Evolutionary conservation across 2,888 invertebrate species (phyloP).

Genomic region (Volucella bombylans): DNA sequence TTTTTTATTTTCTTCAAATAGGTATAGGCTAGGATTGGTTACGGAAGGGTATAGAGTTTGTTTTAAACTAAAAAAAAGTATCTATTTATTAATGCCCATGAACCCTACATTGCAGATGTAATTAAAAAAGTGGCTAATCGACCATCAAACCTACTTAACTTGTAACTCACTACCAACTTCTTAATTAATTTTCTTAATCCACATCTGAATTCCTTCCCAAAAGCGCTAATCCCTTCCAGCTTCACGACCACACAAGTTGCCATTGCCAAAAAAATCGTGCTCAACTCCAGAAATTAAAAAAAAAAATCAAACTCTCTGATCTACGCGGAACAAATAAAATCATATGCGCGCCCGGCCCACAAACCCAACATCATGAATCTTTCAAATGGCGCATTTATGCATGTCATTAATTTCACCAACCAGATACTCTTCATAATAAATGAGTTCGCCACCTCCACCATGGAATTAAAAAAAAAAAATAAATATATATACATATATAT

Average conservation of each 20-base stretch:
- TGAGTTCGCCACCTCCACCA: constrained; percentile 54
- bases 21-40: no score
- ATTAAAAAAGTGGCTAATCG: background rate
- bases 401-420: constrained; percentile 65
- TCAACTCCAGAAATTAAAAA: background rate
- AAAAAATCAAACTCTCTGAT: background rate
- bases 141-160: constrained; percentile 1
- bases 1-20: no score
- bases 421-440: constrained; percentile 63
- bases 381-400: constrained; percentile 61
- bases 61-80: no score
- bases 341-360: constrained; percentile 34
- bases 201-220: constrained; percentile 29
- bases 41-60: no score
- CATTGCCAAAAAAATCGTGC: constrained; percentile 49
- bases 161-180: constrained; percentile 34
- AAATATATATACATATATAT: no score
- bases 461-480: background rate
- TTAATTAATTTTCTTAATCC: background rate
- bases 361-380: constrained; percentile 65
- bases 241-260: constrained; percentile 67
- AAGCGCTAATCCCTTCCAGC: background rate
- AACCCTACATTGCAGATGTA: no score
- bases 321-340: constrained; percentile 17
- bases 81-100: no score